Evolutionary conservation across 2,888 invertebrate species (phyloP), one percentile per base, ranked within the genome.

Genomic region (Sinopyrophorus schimmeli): DNA sequence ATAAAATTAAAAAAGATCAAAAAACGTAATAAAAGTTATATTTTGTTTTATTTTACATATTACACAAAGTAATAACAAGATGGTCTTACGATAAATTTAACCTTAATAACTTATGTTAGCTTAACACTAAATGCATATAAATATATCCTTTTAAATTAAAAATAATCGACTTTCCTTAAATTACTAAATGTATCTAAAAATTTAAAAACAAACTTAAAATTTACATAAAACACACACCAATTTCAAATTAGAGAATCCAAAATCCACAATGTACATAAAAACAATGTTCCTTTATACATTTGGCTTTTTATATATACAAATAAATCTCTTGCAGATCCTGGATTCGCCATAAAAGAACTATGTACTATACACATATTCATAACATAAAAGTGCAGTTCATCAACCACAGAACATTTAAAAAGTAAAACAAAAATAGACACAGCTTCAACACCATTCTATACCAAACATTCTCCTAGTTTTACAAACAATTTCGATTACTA

Each of bases 381-480:
- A 42, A 49, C 49, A 49, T 49, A 42, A 49, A 49, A 48, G 43
- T 39, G 37, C 34, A 49, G 42, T 48, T 31, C 21, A 31, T 43
- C 43, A 49, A 49, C 43, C 34, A 34, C 21, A 38, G 35, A 49
- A 31, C 37, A 30, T 17, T 28, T 16, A 9, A 47, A 48, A 48
- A 46, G 26, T 3, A 46, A 38, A 42, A 42, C 17, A 37, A 28
- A 21, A 38, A 37, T 9, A 31, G 32, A 32, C 37, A 38, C n/a
- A 37, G 40, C 40, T 39, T n/a, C n/a, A n/a, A n/a, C n/a, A n/a
- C n/a, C n/a, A n/a, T 39, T 27, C 24, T 11, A 35, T n/a, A n/a
- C n/a, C 15, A 35, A 14, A 20, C 9, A 21, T 21, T n/a, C 21
- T 21, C 9, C 24, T 21, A 7, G 18, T 30, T 32, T 38, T 38